Percentiles rank a stretch among this genome's conserved stretches.
Evolutionary conservation across 1,140 invertebrate species (phyloP).

Genomic region (Drosophila sechellia): DNA sequence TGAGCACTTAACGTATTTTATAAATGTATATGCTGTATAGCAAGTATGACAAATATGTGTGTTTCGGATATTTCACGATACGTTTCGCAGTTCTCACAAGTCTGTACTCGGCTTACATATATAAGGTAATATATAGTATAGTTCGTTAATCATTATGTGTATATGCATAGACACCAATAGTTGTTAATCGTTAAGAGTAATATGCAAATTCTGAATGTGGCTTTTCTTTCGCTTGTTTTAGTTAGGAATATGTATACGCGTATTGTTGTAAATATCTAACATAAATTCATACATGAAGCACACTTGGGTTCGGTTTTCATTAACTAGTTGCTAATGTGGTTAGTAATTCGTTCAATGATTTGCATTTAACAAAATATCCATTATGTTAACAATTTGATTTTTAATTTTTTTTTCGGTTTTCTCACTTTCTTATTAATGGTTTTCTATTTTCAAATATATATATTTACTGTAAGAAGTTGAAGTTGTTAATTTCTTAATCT

Average conservation of each 20-base stretch:
- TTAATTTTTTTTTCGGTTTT: slow-evolving; percentile 15
- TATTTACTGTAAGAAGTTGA: slow-evolving; percentile 52
- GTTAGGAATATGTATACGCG: slow-evolving; percentile 56
- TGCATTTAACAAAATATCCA: slow-evolving; percentile 71
- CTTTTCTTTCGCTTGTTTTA: slow-evolving; percentile 33
- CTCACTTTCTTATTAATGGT: slow-evolving; percentile 17
- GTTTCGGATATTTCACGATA: slow-evolving; percentile 55
- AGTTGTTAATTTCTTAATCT: slow-evolving; percentile 32
- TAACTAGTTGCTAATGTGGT: slow-evolving; percentile 54
- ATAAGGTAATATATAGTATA: slow-evolving; percentile 52
- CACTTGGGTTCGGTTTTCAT: slow-evolving; percentile 81
- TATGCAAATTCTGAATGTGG: slow-evolving; percentile 62
- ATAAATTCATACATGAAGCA: slow-evolving; percentile 84
- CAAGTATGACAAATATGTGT: slow-evolving; percentile 56
- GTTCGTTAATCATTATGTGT: slow-evolving; percentile 46
- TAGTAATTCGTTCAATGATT: slow-evolving; percentile 35
- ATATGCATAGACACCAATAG: slow-evolving; percentile 74
- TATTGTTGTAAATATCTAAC: slow-evolving; percentile 75
- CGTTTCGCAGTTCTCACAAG: slow-evolving; percentile 61
- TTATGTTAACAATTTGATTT: slow-evolving; percentile 66
- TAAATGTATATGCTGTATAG: slow-evolving; percentile 27
- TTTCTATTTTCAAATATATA: slow-evolving; percentile 54
- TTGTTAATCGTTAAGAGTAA: slow-evolving; percentile 71
- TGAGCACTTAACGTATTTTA: slow-evolving; percentile 44
- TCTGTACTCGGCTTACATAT: slow-evolving; percentile 70